phyloP scores from a whole-genome alignment of 2,113 vertebrate species.

The Nerophis ophidion region DNA sequence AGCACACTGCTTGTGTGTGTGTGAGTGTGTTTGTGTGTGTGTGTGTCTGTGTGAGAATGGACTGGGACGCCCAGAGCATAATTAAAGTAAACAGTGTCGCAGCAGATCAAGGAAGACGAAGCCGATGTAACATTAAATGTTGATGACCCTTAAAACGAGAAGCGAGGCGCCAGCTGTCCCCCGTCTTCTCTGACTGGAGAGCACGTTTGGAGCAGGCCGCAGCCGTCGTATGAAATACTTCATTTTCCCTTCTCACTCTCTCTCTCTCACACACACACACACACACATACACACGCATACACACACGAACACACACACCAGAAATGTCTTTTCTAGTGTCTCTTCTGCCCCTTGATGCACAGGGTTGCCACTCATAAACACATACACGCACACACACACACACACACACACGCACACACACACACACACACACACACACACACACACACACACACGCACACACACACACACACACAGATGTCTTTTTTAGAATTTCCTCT shows the following conservation, averaged over 20 bases:
- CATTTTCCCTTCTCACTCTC: conserved; percentile 8
- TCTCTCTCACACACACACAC: background rate
- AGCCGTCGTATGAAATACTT: background rate
- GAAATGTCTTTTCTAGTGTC: too few relatives aligned
- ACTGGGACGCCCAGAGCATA: conserved; percentile 31
- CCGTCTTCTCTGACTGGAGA: conserved; percentile 51
- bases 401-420: too few relatives aligned
- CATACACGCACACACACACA: background rate
- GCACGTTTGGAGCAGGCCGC: background rate
- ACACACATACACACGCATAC: conserved; percentile 21
- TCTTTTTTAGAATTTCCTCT: too few relatives aligned
- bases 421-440: too few relatives aligned
- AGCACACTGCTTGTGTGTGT: too few relatives aligned
- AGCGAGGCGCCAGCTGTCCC: conserved; percentile 61
- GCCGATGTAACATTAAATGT: conserved; percentile 66
- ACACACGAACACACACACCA: background rate
- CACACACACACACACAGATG: too few relatives aligned
- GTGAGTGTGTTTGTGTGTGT: too few relatives aligned
- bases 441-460: too few relatives aligned
- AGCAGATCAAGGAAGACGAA: conserved; percentile 55
- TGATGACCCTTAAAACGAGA: conserved; percentile 68
- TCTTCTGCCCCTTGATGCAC: too few relatives aligned
- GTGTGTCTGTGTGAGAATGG: too few relatives aligned
- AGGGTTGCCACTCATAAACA: too few relatives aligned
- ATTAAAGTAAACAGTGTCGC: conserved; percentile 62